Evolutionary conservation across 2,113 vertebrate genomes (phyloP).

Genomic region (Myiozetetes cayanensis): DNA sequence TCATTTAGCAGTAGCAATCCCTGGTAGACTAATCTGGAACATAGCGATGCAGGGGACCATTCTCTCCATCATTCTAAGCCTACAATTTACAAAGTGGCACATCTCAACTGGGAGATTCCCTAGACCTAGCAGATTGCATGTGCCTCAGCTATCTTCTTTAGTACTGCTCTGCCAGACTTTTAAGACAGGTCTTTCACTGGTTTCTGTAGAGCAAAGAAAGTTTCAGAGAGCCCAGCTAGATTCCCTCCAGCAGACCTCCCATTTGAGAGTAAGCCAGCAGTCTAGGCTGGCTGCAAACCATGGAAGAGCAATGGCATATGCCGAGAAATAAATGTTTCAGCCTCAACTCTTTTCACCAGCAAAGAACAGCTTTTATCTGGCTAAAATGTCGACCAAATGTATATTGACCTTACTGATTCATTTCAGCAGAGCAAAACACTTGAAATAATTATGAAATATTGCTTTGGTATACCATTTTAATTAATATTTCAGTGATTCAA

Average conservation of each 20-base stretch:
- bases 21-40: neutral
- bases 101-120: neutral
- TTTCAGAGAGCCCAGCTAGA: neutral
- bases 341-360: neutral
- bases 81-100: neutral
- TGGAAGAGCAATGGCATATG: neutral
- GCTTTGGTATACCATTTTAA: neutral
- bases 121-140: neutral
- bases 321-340: neutral
- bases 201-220: neutral
- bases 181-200: neutral
- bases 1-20: neutral
- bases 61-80: neutral
- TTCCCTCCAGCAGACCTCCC: neutral
- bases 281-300: neutral
- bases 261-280: neutral
- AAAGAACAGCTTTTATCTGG: neutral
- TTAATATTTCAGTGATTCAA: neutral
- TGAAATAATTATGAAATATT: neutral
- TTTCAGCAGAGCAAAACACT: neutral
- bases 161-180: neutral
- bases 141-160: neutral
- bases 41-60: fast-evolving
- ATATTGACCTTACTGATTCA: neutral
- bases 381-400: neutral